Percentiles rank a stretch among this genome's conserved stretches.
Conservation (phyloP, 2,888 invertebrate species). For the Ptycholaimellus sp. region DNA sequence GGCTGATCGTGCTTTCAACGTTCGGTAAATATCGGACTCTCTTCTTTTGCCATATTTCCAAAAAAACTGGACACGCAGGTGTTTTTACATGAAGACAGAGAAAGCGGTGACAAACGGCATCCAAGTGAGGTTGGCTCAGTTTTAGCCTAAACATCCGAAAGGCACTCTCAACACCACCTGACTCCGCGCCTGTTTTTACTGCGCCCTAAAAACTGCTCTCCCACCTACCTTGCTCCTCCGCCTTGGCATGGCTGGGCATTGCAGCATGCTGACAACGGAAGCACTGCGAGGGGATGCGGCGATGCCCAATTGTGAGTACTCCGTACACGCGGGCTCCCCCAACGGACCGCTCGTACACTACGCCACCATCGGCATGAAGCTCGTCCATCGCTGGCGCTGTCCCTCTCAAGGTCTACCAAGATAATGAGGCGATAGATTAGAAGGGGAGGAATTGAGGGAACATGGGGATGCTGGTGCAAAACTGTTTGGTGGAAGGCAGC, state of each 20-base stretch:
- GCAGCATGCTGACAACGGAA: background rate
- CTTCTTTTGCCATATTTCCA: background rate
- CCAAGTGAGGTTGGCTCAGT: background rate
- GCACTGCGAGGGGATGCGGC: background rate
- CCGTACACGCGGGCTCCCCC: background rate
- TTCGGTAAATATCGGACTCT: too few species aligned
- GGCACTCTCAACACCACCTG: too few species aligned
- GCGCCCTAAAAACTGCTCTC: too few species aligned
- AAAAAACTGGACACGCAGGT: background rate
- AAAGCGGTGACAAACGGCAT: background rate
- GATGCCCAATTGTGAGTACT: background rate
- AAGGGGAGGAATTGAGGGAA: background rate
- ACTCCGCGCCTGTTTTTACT: too few species aligned
- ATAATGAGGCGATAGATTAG: background rate
- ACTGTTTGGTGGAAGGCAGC: background rate
- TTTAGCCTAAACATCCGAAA: too few species aligned
- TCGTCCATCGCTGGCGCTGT: background rate
- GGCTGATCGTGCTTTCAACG: background rate
- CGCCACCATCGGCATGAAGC: background rate
- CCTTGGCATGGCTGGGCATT: background rate
- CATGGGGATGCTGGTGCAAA: background rate
- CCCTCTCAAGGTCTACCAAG: background rate
- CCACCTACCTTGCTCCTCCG: background rate
- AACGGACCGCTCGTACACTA: background rate
- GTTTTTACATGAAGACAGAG: background rate